A percentile compares a stretch with the other conserved stretches of the same genome.
These are phyloP conservation scores for Danio rerio DNA, from an alignment of 2,113 vertebrate genomes.

Conservation along the genomic window GRCz12tu NC_133181.1:46583501-46584000, in stretches of 20 bases:
- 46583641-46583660: too few species aligned
- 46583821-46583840: slow-evolving; percentile 24
- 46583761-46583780: background rate
- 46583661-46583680: too few species aligned
- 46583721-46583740: too few species aligned
- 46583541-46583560: too few species aligned
- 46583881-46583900: slow-evolving; percentile 26
- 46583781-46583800: background rate
- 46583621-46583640: too few species aligned
- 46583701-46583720: too few species aligned
- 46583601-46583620: too few species aligned
- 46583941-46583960: slow-evolving; percentile 15
- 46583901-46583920: slow-evolving; percentile 21
- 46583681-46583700: too few species aligned
- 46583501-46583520: too few species aligned
- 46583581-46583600: too few species aligned
- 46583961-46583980: slow-evolving; percentile 38
- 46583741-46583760: background rate
- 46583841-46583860: background rate
- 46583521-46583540: too few species aligned
- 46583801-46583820: background rate
- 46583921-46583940: slow-evolving; percentile 42
- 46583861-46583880: background rate
- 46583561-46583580: too few species aligned
- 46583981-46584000: slow-evolving; percentile 37